Evolutionary conservation across 1,140 invertebrate species (phyloP).

Genomic region (Apis cerana): DNA sequence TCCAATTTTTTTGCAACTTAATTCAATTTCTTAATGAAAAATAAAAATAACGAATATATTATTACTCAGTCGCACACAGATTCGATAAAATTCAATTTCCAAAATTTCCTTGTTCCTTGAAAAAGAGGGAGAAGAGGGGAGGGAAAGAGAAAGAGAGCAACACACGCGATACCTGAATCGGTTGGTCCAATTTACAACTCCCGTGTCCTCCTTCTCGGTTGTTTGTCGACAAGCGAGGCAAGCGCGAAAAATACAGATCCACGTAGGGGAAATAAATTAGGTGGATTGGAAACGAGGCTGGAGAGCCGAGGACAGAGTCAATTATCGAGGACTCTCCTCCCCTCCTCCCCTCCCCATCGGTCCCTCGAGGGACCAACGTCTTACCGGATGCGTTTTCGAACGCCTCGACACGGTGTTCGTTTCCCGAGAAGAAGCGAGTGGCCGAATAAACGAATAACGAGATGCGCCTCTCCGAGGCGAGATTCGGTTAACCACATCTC

Average conservation of each 20-base stretch:
- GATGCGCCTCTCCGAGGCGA: not conserved
- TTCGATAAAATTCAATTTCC: no score
- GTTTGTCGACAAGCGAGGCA: not conserved
- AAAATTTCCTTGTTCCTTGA: not conserved
- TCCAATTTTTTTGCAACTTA: no score
- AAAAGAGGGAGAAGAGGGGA: not conserved
- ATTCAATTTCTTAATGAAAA: no score
- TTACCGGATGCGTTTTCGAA: conserved; percentile 24
- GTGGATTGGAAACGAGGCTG: conserved; percentile 56
- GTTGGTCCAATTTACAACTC: conserved; percentile 57
- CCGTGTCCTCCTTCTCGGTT: conserved; percentile 2
- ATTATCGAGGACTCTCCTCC: conserved; percentile 52
- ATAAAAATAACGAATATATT: no score
- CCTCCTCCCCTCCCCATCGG: not conserved
- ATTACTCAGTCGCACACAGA: no score
- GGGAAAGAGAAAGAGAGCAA: no score
- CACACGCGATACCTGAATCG: conserved; percentile 23
- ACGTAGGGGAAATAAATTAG: conserved; percentile 66
- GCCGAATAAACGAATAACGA: conserved; percentile 23
- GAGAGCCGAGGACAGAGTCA: conserved; percentile 61
- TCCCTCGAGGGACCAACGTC: conserved; percentile 43
- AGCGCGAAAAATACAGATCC: conserved; percentile 56
- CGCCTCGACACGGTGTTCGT: conserved; percentile 18
- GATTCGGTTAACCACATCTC: conserved; percentile 5
- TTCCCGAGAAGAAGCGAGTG: not conserved